Conservation (phyloP, 2,888 invertebrate genomes). For the Urechis unicinctus region DNA sequence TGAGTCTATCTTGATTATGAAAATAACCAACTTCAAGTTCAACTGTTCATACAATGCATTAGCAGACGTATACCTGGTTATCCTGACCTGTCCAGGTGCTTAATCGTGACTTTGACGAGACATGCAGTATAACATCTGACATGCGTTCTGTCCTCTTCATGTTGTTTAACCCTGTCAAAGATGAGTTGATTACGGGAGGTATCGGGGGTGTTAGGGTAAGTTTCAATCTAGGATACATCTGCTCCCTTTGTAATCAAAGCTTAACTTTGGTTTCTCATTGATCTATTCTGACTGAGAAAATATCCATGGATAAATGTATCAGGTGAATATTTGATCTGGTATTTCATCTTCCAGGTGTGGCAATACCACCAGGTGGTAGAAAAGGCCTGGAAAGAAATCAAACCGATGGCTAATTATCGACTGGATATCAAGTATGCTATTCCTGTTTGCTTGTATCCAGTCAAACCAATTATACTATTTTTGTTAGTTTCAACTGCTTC, state of each 20-base stretch:
- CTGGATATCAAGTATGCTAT: conserved; percentile 29
- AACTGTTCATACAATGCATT: conserved; percentile 1
- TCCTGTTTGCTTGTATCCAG: neutral
- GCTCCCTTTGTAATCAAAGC: neutral
- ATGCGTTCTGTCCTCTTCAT: conserved; percentile 45
- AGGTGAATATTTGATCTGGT: neutral
- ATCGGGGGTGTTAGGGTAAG: conserved; percentile 45
- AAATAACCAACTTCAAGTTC: neutral
- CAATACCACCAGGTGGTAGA: conserved; percentile 37
- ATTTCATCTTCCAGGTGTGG: conserved; percentile 33
- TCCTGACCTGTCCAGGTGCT: conserved; percentile 32
- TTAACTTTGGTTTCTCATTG: neutral
- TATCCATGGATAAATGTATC: neutral
- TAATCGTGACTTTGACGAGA: conserved; percentile 46
- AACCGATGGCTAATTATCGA: conserved; percentile 43
- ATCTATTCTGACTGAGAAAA: neutral
- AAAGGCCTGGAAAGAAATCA: conserved; percentile 34
- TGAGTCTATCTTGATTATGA: no score
- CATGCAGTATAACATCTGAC: conserved; percentile 41
- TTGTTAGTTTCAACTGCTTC: neutral
- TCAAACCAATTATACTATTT: neutral
- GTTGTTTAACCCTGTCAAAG: conserved; percentile 44
- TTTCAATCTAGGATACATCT: neutral
- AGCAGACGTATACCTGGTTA: neutral
- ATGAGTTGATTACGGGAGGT: conserved; percentile 48